Base-by-base conservation (phyloP, 1,140 invertebrate genomes). In the Monochamus saltuarius region DNA sequence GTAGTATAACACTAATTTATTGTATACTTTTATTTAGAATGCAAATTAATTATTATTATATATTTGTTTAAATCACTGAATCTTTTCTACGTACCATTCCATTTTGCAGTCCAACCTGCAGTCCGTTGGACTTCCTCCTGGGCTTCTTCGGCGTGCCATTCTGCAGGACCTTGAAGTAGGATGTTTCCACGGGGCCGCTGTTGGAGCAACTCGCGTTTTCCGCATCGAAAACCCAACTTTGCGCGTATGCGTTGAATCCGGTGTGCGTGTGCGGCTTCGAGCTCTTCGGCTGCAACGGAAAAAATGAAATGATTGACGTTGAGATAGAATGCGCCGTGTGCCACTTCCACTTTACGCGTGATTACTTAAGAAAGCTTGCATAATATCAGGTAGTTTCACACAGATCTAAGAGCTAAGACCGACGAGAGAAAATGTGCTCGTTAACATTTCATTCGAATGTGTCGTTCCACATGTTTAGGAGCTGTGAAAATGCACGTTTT, bases 161-260 rank as follows among this genome's bases (percentile, higher is more conserved):
- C 60, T 73, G 66, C 1, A 69, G 39, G n/a, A 75, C 58, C 61
- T 74, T 72, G 36, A 73, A 55, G 49, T 73, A 75, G 1, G 71
- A 64, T 7, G 60, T 62, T 45, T 62, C 65, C 8, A 68, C 53
- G 50, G 64, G 47, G 19, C 61, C 63, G 3, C 69, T 60, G 46
- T 68, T 63, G 14, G 67, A 61, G 57, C 63, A 61, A 50, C 64
- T 62, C 1, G 65, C 61, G 22, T 67, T 65, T 38, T 72, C 65
- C 0, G 62, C 45, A 58, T 75, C 77, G 66, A 78, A 80, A 11
- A 80, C 79, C 79, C 79, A 80, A 51, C 77, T 79, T 60, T 79
- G 79, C 9, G 77, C 72, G 60, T 79, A 80, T 45, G 78, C 72
- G 61, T 74, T 74, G 67, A 75, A 74, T 17, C 73, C 68, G 43